Base-by-base conservation (phyloP, 2,888 invertebrate species). In the Meiosimyza decipiens region DNA sequence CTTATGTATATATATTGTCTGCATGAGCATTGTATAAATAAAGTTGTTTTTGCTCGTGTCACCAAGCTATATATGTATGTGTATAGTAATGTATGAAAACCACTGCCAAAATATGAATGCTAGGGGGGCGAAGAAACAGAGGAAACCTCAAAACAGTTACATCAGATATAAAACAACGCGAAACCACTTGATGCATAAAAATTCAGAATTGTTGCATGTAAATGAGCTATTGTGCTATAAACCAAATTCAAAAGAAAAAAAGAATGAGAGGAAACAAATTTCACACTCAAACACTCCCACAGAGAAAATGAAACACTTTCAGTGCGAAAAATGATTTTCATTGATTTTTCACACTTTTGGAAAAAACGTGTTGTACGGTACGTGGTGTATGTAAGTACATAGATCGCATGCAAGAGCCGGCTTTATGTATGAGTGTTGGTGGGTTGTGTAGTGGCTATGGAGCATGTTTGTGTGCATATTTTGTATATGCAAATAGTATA, bases 291-390 rank as follows among this genome's bases (percentile, higher is more conserved):
- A 55, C n/a, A 55, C 55, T 18, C 47, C 15, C 47, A 18, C 2
- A 67, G 16, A 47, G 47, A 55, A 40, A 40, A 9, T 9, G 9
- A 40, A 55, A 55, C 16, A 16, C 7, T 33, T 55, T 12, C 40
- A 13, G 33, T 66, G 47, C n/a, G 18, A 54, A 18, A 47, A 64
- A 15, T 49, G n/a, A 51, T 22, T 16, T 54, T 22, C 47, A 67
- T 67, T 55, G 67, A 67, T 67, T 67, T 67, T 57, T 67, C 67
- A 40, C 55, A 67, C 40, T 67, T 67, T 67, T 55, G 54, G 55
- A 54, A 66, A 66, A 54, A 28, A 12, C 16, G 28, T 18, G 16
- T 16, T 6, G 57, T 9, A 28, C 57, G 57, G 57, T 22, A 18
- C 11, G 54, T 13, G 12, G 16, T 16, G 54, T 54, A 18, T 6